These are phyloP conservation scores for Cyphomyrus plagiostoma DNA, from an alignment of 2,113 vertebrate species.

Conservation along the genomic window DNA sequence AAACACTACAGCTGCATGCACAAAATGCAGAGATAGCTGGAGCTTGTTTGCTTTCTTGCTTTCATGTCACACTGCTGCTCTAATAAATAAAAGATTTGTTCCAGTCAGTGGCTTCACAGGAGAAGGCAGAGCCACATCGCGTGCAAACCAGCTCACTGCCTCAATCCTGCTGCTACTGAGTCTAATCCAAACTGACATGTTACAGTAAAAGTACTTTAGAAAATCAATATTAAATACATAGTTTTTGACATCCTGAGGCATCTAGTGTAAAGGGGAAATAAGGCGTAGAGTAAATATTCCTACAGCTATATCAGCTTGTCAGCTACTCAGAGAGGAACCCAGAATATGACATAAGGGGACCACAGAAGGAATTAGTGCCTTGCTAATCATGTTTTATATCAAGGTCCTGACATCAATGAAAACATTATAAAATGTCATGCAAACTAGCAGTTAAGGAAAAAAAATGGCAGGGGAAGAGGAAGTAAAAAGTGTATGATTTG, in stretches of 20 bases:
- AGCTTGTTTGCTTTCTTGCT: slow-evolving; percentile 61
- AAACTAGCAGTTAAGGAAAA: slow-evolving; percentile 58
- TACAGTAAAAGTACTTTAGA: slow-evolving; percentile 99
- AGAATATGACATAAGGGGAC: slow-evolving; percentile 55
- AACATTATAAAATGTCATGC: slow-evolving; percentile 79
- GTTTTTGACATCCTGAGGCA: slow-evolving; percentile 81
- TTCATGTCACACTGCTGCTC: slow-evolving; percentile 66
- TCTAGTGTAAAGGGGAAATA: slow-evolving; percentile 83
- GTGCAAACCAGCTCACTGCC: slow-evolving; percentile 83
- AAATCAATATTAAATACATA: slow-evolving; percentile 99
- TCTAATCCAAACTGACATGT: slow-evolving; percentile 88
- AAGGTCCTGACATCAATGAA: slow-evolving; percentile 85
- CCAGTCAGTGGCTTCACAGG: slow-evolving; percentile 60
- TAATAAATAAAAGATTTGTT: slow-evolving; percentile 75
- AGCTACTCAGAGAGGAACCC: slow-evolving; percentile 56
- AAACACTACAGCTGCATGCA: slow-evolving; percentile 61
- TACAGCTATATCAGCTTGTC: slow-evolving; percentile 67
- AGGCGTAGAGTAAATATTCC: slow-evolving; percentile 79
- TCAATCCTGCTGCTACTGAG: slow-evolving; percentile 70
- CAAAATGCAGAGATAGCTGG: slow-evolving; percentile 61
- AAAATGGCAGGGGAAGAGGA: slow-evolving; percentile 32
- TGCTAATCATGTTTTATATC: slow-evolving; percentile 80
- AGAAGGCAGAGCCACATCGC: slow-evolving; percentile 67
- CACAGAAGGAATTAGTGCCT: slow-evolving; percentile 63
- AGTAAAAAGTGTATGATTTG: background rate